Evolutionary conservation across 2,888 invertebrate genomes (phyloP).

Genomic region (Dilophus febrilis): DNA sequence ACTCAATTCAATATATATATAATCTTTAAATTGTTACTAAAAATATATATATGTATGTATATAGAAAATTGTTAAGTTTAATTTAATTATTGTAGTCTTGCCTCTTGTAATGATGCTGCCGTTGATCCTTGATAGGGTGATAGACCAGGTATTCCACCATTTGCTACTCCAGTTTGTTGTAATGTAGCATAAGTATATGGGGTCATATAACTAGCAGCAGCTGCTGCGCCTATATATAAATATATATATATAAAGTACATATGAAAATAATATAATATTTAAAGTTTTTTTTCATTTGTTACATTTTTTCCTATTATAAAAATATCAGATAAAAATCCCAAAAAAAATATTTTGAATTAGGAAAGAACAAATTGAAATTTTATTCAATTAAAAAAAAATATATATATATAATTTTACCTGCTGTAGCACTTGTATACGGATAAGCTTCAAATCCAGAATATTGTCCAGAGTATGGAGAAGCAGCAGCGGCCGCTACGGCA

Average conservation of each 20-base stretch:
- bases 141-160: slow-evolving; percentile 12
- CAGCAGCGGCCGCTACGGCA: slow-evolving; percentile 15
- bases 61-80: too few species aligned
- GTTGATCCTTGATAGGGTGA: slow-evolving; percentile 14
- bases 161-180: slow-evolving; percentile 12
- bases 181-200: slow-evolving; percentile 15
- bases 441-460: slow-evolving; percentile 16
- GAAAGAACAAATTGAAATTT: background rate
- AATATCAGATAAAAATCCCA: too few species aligned
- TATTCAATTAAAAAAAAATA: background rate
- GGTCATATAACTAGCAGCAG: slow-evolving; percentile 14
- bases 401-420: slow-evolving; percentile 7
- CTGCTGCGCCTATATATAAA: slow-evolving; percentile 12
- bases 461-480: slow-evolving; percentile 14
- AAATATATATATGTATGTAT: too few species aligned
- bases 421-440: slow-evolving; percentile 14
- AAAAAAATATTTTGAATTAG: background rate
- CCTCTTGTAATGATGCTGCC: slow-evolving; percentile 15
- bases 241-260: too few species aligned
- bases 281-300: too few species aligned
- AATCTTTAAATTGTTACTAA: too few species aligned
- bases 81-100: slow-evolving; percentile 15
- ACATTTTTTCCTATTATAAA: too few species aligned
- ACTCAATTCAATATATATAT: too few species aligned
- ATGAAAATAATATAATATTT: background rate